Conservation (phyloP, 2,797 vertebrate genomes). For the Pipistrellus nathusii region DNA sequence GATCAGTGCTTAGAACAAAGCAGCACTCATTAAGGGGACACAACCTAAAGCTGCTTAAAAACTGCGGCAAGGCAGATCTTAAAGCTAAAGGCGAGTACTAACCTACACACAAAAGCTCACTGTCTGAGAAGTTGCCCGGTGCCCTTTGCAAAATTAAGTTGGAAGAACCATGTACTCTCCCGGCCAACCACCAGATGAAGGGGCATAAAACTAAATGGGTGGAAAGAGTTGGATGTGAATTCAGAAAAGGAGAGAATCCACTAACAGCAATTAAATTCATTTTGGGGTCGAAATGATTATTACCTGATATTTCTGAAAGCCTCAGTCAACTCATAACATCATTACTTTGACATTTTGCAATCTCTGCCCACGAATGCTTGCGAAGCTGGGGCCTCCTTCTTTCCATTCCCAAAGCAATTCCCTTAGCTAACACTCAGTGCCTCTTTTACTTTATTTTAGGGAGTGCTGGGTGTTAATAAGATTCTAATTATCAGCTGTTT, state of each 20-base stretch:
- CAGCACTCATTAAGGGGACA: slow-evolving; percentile 17
- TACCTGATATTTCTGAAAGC: slow-evolving; percentile 72
- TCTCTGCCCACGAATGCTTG: slow-evolving; percentile 52
- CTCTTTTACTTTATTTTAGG: slow-evolving; percentile 23
- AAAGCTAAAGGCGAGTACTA: slow-evolving; percentile 42
- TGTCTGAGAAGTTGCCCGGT: slow-evolving; percentile 67
- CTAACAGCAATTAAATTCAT: slow-evolving; percentile 67
- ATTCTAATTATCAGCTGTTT: slow-evolving; percentile 45
- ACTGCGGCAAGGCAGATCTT: slow-evolving; percentile 35
- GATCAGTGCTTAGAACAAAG: slow-evolving; percentile 17
- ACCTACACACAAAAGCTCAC: slow-evolving; percentile 72
- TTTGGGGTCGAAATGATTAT: slow-evolving; percentile 66
- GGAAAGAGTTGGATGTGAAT: slow-evolving; percentile 65
- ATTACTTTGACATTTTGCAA: slow-evolving; percentile 58
- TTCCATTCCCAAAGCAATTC: neutral
- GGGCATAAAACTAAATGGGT: slow-evolving; percentile 64
- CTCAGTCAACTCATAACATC: slow-evolving; percentile 32
- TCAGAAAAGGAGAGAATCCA: slow-evolving; percentile 69
- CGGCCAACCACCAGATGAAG: slow-evolving; percentile 67
- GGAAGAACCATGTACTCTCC: slow-evolving; percentile 58
- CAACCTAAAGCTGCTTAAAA: slow-evolving; percentile 60
- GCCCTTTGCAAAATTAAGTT: slow-evolving; percentile 69
- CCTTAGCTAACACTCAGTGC: neutral
- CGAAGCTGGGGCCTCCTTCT: neutral
- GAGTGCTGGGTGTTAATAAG: slow-evolving; percentile 22